These are phyloP conservation scores for Marmota flaviventris DNA, from an alignment of 2,113 vertebrate species.

Conservation along the genomic window DNA sequence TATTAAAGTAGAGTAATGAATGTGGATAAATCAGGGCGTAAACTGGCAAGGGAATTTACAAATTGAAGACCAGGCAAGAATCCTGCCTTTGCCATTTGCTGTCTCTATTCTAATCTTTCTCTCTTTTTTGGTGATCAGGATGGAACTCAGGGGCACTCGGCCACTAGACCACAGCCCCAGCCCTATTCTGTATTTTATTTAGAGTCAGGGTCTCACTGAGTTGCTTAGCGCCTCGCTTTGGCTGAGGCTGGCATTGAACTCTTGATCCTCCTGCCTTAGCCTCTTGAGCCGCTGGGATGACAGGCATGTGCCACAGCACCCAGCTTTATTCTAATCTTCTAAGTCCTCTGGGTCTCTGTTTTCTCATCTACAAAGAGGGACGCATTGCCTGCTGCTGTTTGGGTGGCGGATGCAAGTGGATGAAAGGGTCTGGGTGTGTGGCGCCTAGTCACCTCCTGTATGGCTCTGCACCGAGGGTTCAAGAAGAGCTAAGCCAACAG, in stretches of 20 bases:
- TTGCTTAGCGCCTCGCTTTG: too few species aligned
- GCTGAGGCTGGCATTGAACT: too few species aligned
- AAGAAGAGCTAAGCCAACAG: not conserved
- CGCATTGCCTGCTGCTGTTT: not conserved
- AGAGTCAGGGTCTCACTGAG: too few species aligned
- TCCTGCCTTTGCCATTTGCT: not conserved
- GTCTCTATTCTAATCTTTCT: not conserved
- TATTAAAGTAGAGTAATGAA: not conserved
- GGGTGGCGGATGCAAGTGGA: not conserved
- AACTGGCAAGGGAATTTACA: constrained; percentile 1
- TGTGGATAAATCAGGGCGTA: not conserved
- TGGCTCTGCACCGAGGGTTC: not conserved
- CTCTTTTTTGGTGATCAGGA: too few species aligned
- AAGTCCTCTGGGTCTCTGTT: not conserved
- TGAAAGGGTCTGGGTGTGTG: not conserved
- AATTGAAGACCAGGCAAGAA: not conserved
- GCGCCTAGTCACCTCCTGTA: not conserved
- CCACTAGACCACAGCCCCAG: too few species aligned
- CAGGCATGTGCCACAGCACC: too few species aligned
- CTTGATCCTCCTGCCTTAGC: too few species aligned
- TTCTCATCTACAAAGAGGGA: not conserved
- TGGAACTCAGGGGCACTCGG: too few species aligned
- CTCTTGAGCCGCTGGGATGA: too few species aligned
- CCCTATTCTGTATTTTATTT: too few species aligned
- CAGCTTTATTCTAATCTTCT: not conserved